These are phyloP conservation scores for Liodrosophila aerea DNA, from an alignment of 2,888 invertebrate genomes.

Conservation along the genomic window DNA sequence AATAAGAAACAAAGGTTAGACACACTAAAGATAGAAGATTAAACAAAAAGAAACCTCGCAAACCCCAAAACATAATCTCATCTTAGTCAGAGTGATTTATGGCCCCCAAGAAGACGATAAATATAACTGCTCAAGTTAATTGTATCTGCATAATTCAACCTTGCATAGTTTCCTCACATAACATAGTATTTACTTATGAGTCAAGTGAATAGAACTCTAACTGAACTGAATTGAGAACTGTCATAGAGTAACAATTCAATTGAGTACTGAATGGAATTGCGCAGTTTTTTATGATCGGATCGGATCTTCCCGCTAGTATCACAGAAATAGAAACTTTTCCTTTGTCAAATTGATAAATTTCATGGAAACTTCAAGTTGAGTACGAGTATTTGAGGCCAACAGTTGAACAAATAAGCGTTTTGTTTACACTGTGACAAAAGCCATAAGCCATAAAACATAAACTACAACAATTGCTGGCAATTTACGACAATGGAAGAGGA, in stretches of 20 bases:
- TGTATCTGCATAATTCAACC: constrained; percentile 17
- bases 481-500: constrained; percentile 45
- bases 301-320: background rate
- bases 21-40: background rate
- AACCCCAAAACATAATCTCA: too few species aligned
- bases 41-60: too few species aligned
- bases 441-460: constrained; percentile 19
- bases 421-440: constrained; percentile 29
- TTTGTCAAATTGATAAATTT: constrained; percentile 21
- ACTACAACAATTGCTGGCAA: constrained; percentile 33
- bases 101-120: background rate
- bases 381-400: constrained; percentile 15
- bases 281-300: constrained; percentile 30
- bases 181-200: constrained; percentile 21
- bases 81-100: too few species aligned
- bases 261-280: constrained; percentile 39
- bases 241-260: constrained; percentile 21
- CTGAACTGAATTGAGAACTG: constrained; percentile 21
- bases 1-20: background rate
- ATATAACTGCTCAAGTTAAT: constrained; percentile 3
- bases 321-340: constrained; percentile 35
- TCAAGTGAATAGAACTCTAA: constrained; percentile 2
- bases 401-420: constrained; percentile 61
- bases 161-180: constrained; percentile 18
- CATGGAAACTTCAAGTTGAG: constrained; percentile 7